These are phyloP conservation scores for Phalera bucephala DNA, from an alignment of 2,888 invertebrate species.

Conservation along the genomic window DNA sequence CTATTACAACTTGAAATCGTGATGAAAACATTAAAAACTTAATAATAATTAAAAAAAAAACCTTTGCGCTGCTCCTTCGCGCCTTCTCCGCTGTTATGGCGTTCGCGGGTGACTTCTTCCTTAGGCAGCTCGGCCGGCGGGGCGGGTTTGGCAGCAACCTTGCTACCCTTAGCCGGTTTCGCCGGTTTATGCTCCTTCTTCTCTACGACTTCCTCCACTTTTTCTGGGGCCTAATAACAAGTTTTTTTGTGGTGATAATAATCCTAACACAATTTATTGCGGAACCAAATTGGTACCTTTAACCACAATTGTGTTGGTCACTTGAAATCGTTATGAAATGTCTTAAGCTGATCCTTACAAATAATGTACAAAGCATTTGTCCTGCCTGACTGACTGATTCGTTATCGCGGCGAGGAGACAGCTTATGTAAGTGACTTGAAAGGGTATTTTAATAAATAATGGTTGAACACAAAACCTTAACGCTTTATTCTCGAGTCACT, in stretches of 20 bases:
- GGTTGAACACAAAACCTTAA: no score
- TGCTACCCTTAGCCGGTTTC: conserved; percentile 47
- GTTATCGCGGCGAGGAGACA: no score
- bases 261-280: conserved; percentile 4
- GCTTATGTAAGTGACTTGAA: no score
- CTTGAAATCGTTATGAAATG: no score
- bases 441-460: no score
- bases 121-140: conserved; percentile 45
- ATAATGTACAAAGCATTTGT: no score
- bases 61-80: conserved; percentile 76
- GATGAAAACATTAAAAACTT: conserved; percentile 3
- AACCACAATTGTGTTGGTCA: no score
- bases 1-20: conserved; percentile 4
- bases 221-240: conserved; percentile 48
- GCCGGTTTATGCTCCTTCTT: conserved; percentile 54
- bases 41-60: no score
- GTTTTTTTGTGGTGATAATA: conserved; percentile 3
- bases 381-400: no score
- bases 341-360: no score
- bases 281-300: no score
- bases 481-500: no score
- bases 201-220: conserved; percentile 62
- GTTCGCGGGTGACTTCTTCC: conserved; percentile 56
- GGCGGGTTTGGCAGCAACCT: conserved; percentile 37
- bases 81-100: conserved; percentile 51